Conservation (phyloP, 2,113 vertebrate genomes). For the Petromus typicus region DNA sequence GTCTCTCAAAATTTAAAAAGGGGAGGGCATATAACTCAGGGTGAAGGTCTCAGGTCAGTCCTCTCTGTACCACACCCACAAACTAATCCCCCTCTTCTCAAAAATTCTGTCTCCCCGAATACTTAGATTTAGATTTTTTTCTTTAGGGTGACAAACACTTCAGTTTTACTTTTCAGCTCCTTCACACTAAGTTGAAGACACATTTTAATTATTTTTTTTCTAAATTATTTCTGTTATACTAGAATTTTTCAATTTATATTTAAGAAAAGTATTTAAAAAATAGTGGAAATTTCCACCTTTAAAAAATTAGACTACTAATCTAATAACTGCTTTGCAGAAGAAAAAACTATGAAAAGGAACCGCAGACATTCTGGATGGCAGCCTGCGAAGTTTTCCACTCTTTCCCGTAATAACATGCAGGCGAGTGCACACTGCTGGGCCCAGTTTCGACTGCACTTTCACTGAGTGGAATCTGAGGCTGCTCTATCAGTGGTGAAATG, state of each 20-base stretch:
- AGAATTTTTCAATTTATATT: constrained; percentile 59
- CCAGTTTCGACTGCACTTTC: constrained; percentile 77
- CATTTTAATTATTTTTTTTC: constrained; percentile 58
- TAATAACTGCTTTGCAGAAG: constrained; percentile 85
- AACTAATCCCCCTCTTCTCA: too few species aligned
- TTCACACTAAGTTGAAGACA: constrained; percentile 29
- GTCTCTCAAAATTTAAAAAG: neutral
- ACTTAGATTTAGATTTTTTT: neutral
- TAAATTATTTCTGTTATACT: constrained; percentile 62
- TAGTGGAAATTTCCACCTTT: constrained; percentile 85
- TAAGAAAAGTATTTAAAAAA: constrained; percentile 63
- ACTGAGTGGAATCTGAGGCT: constrained; percentile 87
- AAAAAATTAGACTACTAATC: constrained; percentile 58
- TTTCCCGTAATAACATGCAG: constrained; percentile 85
- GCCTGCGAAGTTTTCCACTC: constrained; percentile 87
- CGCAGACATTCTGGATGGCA: constrained; percentile 87
- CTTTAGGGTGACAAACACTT: neutral
- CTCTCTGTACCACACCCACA: neutral
- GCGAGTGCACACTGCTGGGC: constrained; percentile 76
- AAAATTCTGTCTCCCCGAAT: neutral
- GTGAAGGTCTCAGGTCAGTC: neutral
- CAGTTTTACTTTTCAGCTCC: neutral
- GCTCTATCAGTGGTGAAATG: constrained; percentile 66
- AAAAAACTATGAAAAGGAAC: constrained; percentile 86
- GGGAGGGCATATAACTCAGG: neutral